Base-by-base conservation (phyloP, 2,113 vertebrate genomes). In the Lamprotornis superbus region DNA sequence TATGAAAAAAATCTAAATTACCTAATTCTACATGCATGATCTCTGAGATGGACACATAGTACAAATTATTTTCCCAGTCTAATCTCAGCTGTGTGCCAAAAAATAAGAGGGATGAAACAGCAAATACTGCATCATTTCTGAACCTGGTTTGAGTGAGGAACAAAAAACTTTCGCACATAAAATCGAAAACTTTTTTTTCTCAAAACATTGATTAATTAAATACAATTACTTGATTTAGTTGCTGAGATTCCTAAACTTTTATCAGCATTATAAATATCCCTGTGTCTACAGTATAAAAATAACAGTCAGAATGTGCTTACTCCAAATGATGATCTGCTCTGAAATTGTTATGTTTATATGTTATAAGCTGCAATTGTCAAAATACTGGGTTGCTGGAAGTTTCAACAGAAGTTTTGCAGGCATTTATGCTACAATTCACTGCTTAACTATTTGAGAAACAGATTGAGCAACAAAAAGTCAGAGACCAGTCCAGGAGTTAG, bases 401-500 rank as follows among this genome's bases (percentile, higher is more conserved):
- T 89, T 77, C 18, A 19, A 39, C 30, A 33, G 31, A 76, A 80
- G 18, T 76, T 89, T 91, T 59, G 4, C 52, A 71, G 63, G 11
- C 10, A 33, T 55, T 71, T 73, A 8, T 68, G 22, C 44, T 55
- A 8, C 3, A 4, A 6, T 27, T 91, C 80, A 24, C 18, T 13
- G 17, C 35, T 79, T 63, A 70, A 44, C n/a, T 44, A 17, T 50
- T n/a, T 37, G 37, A 89, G 47, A 46, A 30, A 52, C 21, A 46
- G 22, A 53, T 33, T 68, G 9, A 56, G 21, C 27, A 52, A 44
- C 37, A 80, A 44, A 82, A 85, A 83, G 27, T 13, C 30, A 31
- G 25, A 18, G 23, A 73, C 33, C 19, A 59, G 23, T 4, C 21
- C 33, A 8, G 0, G 1, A 47, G 39, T 52, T 28, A 27, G 25